Evolutionary conservation across 1,140 invertebrate species (phyloP), one percentile per base, ranked within the genome.

Genomic region (Drosophila rufa): DNA sequence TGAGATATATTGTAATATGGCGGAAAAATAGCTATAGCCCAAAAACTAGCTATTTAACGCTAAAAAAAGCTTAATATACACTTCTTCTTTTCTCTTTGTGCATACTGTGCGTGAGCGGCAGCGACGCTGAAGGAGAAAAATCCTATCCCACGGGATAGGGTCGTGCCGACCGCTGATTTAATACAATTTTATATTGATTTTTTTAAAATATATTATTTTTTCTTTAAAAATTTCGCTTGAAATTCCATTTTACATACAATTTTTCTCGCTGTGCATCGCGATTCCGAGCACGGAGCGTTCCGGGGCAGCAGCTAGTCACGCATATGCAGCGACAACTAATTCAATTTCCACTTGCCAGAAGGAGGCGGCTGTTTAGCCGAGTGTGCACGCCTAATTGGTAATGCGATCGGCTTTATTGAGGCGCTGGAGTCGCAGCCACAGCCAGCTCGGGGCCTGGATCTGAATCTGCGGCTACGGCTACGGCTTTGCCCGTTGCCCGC

Each of bases 311-410:
- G 62, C 62, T 66, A 89, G 84, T 89, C 83, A 89, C 83, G 84
- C 84, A 87, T 89, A 90, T 90, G 77, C 80, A 89, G 75, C 85
- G 79, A 85, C 85, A 90, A 84, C 85, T 90, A 90, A 90, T 90
- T 90, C 85, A 90, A 90, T 90, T 90, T 90, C 81, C 85, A 90
- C 85, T 85, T 79, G 85, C 80, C 68, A 70, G 48, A 56, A 79
- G 58, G 47, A 77, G 73, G 84, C 64, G 80, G 77, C 84, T 90
- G 85, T 89, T 89, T 89, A 89, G 85, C 67, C 79, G 75, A 85
- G 85, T 89, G 85, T 85, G 86, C 85, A 90, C 85, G 86, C 85
- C 81, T 90, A 90, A 90, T 90, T 90, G 85, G 85, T 90, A 90
- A 90, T 90, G 85, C 86, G 85, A 90, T 90, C 85, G 85, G 82